Percentiles rank a stretch among this genome's conserved stretches.
Evolutionary conservation across 2,888 invertebrate species (phyloP).

Genomic region (Conomelus anceps): DNA sequence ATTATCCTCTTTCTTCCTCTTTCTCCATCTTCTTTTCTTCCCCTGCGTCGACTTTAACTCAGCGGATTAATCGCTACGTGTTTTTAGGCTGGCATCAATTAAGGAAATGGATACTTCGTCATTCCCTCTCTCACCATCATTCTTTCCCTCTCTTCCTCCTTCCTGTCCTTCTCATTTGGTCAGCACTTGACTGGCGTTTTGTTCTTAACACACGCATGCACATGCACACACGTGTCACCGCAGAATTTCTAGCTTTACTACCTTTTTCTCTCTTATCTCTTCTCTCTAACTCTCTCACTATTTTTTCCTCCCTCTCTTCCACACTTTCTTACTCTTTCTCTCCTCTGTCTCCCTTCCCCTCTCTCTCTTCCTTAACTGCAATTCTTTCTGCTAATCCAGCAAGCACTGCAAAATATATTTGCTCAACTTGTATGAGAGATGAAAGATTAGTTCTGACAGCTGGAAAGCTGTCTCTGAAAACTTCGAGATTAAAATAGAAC

Average conservation of each 20-base stretch:
- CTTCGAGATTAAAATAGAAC: no score
- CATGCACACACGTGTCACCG: neutral
- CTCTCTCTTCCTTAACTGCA: neutral
- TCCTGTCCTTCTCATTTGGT: neutral
- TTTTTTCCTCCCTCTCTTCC: no score
- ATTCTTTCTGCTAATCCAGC: neutral
- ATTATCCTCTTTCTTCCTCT: neutral
- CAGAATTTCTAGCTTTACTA: neutral
- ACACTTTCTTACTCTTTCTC: no score
- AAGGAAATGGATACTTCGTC: slow-evolving; percentile 27
- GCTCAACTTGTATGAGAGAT: neutral
- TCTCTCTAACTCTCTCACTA: no score
- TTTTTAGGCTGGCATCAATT: slow-evolving; percentile 25
- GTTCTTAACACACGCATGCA: neutral
- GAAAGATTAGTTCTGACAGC: neutral
- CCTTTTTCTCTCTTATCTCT: no score
- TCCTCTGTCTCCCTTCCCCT: no score
- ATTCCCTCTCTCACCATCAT: neutral
- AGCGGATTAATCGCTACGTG: slow-evolving; percentile 25
- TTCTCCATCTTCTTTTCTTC: neutral
- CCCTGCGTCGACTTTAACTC: neutral
- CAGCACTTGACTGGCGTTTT: neutral
- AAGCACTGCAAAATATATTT: neutral
- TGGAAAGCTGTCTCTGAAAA: no score
- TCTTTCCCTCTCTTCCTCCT: neutral